Percentiles rank a stretch among this genome's conserved stretches.
Conservation (phyloP, 2,113 vertebrate species). For the Pomatorhinus ruficollis region DNA sequence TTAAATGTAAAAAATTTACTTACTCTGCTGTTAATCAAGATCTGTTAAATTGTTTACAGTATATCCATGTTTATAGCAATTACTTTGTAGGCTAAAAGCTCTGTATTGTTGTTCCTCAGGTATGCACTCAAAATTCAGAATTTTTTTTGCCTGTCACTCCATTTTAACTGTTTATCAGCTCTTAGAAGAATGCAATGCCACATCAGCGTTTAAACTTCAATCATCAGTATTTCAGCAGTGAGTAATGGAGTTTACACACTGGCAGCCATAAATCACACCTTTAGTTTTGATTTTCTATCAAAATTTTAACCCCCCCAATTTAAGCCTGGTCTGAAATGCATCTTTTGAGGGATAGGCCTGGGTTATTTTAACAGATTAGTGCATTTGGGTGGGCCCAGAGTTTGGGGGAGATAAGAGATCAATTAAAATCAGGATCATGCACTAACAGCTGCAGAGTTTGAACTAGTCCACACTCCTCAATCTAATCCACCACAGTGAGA, state of each 20-base stretch:
- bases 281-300: not conserved
- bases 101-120: not conserved
- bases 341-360: not conserved
- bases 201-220: not conserved
- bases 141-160: not conserved
- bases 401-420: not conserved
- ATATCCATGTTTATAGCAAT: not conserved
- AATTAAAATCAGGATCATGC: not conserved
- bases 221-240: not conserved
- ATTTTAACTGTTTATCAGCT: not conserved
- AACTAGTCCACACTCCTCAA: not conserved
- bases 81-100: not conserved
- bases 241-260: not conserved
- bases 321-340: not conserved
- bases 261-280: not conserved
- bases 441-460: not conserved
- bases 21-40: slow-evolving; percentile 7
- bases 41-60: not conserved
- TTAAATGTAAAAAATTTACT: not conserved
- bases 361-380: not conserved
- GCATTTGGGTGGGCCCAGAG: not conserved
- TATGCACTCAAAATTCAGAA: not conserved
- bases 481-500: not conserved
- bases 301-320: not conserved
- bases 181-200: not conserved